Base-by-base conservation (phyloP, 2,113 vertebrate genomes). In the Eulemur macaco region DNA sequence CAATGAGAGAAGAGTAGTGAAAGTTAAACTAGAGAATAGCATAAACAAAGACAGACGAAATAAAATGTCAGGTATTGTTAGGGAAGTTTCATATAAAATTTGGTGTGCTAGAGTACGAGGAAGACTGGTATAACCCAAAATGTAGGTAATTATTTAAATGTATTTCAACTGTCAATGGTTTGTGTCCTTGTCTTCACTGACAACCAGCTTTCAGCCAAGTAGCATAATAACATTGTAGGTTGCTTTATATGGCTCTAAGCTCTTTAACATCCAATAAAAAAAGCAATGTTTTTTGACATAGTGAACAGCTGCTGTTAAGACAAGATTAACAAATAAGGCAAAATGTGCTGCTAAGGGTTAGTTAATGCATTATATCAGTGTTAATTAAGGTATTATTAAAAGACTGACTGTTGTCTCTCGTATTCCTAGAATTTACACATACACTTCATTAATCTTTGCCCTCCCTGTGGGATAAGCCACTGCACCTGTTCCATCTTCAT, bases 311-410 rank as follows among this genome's bases (percentile, higher is more conserved):
- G 89, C 74, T 60, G 1, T 87, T 91, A 89, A 91, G 93, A 91
- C 8, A 77, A 63, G 52, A 82, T 86, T 81, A 89, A 84, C 89
- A 94, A 96, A 95, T 84, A 66, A 96, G 84, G 95, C 56, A 82
- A 86, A 96, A 90, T 68, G 47, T 69, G 76, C 54, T 86, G 78
- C 93, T 54, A 60, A 96, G 92, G 21, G 95, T 97, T 96, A 90
- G 87, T 90, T 96, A 96, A 94, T 96, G 71, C 34, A 94, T 96
- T 89, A 54, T 90, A 94, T 96, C 80, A 39, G 42, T 86, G 92
- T 78, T 96, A 95, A 96, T 97, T 91, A 85, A 96, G 66, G 81
- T 88, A 90, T 82, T 96, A 96, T 91, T 96, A 94, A 97, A 97
- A 96, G 80, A 27, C 47, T 96, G 83, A 91, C 66, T 77, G 37